phyloP scores from a whole-genome alignment of 1,140 invertebrate species.

The Ips typographus region DNA sequence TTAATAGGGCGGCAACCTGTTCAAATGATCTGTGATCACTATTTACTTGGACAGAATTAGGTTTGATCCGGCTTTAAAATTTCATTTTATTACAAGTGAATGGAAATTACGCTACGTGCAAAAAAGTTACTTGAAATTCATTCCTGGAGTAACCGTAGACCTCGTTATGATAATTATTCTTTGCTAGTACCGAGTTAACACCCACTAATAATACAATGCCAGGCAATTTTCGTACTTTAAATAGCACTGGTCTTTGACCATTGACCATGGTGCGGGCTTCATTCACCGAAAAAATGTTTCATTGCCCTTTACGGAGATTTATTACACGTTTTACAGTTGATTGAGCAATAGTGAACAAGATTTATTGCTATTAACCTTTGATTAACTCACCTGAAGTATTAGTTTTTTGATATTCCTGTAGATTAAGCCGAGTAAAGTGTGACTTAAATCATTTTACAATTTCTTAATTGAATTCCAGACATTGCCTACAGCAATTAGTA shows the following conservation, averaged over 20 bases:
- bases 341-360: neutral
- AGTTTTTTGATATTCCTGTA: too few relatives aligned
- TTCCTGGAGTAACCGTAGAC: neutral
- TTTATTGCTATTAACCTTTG: neutral
- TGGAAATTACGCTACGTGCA: neutral
- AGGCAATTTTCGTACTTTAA: neutral
- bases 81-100: neutral
- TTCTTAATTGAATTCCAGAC: neutral
- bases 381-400: neutral
- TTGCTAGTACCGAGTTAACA: neutral
- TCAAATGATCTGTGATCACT: too few relatives aligned
- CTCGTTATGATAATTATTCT: neutral
- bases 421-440: too few relatives aligned
- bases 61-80: neutral
- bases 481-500: conserved; percentile 9
- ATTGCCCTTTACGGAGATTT: neutral
- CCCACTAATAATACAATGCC: neutral
- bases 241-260: neutral
- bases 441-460: neutral
- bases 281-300: neutral
- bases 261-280: neutral
- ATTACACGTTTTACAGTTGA: neutral
- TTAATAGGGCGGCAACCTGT: too few relatives aligned
- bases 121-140: conserved; percentile 6
- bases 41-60: neutral